A percentile compares a stretch with the other conserved stretches of the same genome.
These are phyloP conservation scores for Acropternis orthonyx DNA, from an alignment of 2,797 vertebrate genomes.

Conservation along the genomic window DNA sequence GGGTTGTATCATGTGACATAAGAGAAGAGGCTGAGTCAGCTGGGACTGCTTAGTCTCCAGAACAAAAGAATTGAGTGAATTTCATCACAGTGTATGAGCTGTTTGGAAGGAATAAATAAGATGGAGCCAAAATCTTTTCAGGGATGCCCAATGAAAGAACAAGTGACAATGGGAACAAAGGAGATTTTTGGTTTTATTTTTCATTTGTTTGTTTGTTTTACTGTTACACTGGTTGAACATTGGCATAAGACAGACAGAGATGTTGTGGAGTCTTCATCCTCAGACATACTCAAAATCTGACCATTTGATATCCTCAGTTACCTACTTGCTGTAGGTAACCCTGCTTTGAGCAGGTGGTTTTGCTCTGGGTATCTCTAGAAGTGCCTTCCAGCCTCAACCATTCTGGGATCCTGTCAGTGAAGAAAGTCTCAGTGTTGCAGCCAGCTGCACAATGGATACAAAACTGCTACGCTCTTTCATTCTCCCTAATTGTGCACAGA, in stretches of 20 bases:
- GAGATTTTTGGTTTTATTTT: neutral
- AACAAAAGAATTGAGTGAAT: neutral
- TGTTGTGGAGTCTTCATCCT: neutral
- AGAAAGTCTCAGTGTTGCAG: neutral
- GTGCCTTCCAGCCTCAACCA: neutral
- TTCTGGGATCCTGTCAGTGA: neutral
- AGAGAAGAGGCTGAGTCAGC: neutral
- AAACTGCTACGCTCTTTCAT: neutral
- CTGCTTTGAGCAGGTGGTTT: neutral
- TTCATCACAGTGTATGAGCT: neutral
- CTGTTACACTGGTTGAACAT: neutral
- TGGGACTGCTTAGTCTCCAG: neutral
- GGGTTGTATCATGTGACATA: neutral
- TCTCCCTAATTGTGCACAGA: neutral
- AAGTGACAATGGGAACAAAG: neutral
- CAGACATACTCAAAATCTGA: neutral
- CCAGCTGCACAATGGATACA: neutral
- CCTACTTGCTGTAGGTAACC: neutral
- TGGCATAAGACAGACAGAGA: neutral
- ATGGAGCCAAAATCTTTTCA: neutral
- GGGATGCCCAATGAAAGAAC: neutral
- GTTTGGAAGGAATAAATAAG: neutral
- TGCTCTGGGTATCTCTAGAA: neutral
- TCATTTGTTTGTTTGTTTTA: neutral
- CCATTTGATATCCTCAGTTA: rapidly evolving